phyloP scores from a whole-genome alignment of 2,888 invertebrate genomes.

The Habroteleia sp. region DNA sequence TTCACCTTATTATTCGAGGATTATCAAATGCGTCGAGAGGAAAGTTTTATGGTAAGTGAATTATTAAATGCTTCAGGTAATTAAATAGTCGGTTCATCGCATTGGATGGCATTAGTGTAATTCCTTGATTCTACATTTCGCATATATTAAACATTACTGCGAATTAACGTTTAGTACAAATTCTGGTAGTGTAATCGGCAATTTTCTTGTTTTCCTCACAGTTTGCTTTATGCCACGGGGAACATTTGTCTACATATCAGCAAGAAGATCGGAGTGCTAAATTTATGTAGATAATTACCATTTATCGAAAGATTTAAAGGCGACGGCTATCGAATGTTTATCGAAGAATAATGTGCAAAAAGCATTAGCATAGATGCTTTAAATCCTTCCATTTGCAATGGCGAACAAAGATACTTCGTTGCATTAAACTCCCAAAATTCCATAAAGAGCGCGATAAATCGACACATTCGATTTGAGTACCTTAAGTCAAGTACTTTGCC shows the following conservation, averaged over 20 bases:
- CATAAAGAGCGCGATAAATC: conserved; percentile 61
- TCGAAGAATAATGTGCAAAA: conserved; percentile 36
- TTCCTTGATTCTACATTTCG: not conserved
- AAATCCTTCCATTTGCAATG: conserved; percentile 35
- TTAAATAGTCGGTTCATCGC: conserved; percentile 13
- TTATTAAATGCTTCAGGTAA: conserved; percentile 10
- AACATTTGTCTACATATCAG: conserved; percentile 16
- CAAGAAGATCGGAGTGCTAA: not conserved
- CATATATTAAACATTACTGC: conserved; percentile 8
- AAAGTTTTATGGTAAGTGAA: conserved; percentile 20
- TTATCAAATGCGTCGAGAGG: not conserved
- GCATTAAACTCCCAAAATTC: conserved; percentile 61
- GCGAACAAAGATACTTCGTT: conserved; percentile 54
- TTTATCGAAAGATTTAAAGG: conserved; percentile 23
- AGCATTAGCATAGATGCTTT: conserved; percentile 43
- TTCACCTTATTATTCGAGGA: conserved; percentile 31
- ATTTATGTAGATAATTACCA: conserved; percentile 36
- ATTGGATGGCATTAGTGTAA: not conserved
- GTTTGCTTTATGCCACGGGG: conserved; percentile 1
- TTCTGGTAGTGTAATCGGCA: not conserved
- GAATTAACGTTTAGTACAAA: conserved; percentile 1
- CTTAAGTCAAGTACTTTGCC: conserved; percentile 53
- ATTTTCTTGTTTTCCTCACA: conserved; percentile 2
- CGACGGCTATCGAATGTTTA: conserved; percentile 35
- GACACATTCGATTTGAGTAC: conserved; percentile 48